Base-by-base conservation (phyloP, 2,888 invertebrate genomes). In the Cynaeus angustus region DNA sequence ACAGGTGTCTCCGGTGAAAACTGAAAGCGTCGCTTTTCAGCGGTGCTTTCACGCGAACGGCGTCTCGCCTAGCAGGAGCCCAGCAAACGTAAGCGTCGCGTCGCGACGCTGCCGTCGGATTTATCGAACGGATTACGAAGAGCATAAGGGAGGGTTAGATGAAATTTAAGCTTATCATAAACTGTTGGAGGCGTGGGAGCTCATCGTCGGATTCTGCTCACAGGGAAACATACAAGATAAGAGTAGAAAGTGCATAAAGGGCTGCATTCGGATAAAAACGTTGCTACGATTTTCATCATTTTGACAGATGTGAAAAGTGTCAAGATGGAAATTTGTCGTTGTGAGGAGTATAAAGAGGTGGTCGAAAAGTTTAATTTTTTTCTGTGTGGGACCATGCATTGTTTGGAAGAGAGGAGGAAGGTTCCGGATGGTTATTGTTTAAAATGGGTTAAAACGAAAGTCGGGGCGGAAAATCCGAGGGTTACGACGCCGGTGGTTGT, bases 11-110 rank as follows among this genome's bases (percentile, higher is more conserved):
- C 5, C 16, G n/a, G 56, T 66, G 70, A 70, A 70, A 70, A 70
- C 66, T 52, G 71, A 71, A 70, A 70, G 64, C 64, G 58, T 64
- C 59, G 46, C 66, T 62, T 70, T 72, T 73, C 73, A 75, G 76
- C 65, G 66, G 48, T 71, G 73, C 79, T 80, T 80, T 80, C 80
- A 78, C 79, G 79, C 77, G 77, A 75, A 68, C 72, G 76, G 77
- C 77, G 79, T 79, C 77, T 65, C 41, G 30, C 9, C 9, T 72
- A 77, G 41, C 77, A 81, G 79, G 77, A 74, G 48, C 30, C 41
- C 70, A 75, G 72, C 68, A 77, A 71, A n/a, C 70, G n/a, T 74
- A 72, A 75, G 73, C 82, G 76, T 75, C 78, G 79, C 58, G 73
- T 67, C 50, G 78, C 79, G n/a, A n/a, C 58, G 28, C 69, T 73